Conservation (phyloP, 2,888 invertebrate genomes). For the Ferrisia virgata region DNA sequence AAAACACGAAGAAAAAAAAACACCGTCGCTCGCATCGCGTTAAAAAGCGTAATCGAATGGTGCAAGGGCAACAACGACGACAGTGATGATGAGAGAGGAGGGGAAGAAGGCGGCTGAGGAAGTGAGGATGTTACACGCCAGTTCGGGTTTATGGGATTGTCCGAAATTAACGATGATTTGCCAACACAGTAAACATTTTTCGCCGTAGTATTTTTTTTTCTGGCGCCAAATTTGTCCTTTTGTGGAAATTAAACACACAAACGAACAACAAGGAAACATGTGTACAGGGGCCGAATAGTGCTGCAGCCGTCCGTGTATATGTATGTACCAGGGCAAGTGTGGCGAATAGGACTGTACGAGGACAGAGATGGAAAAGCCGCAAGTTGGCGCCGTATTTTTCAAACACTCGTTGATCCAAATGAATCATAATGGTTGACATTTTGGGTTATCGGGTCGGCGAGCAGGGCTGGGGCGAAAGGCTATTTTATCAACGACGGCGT, state of each 20-base stretch:
- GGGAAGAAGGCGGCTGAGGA: neutral
- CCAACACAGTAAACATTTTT: conserved; percentile 22
- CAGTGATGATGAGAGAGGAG: neutral
- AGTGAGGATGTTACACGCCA: neutral
- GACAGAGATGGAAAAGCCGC: neutral
- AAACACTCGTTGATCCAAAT: conserved; percentile 10
- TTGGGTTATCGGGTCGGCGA: neutral
- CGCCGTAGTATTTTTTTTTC: neutral
- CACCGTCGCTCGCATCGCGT: too few relatives aligned
- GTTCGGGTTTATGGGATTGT: neutral
- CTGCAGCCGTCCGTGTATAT: too few relatives aligned
- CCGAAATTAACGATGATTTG: conserved; percentile 19
- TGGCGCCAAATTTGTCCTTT: conserved; percentile 28
- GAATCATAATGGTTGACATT: conserved; percentile 29
- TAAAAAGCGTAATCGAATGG: too few relatives aligned
- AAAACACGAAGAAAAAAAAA: too few relatives aligned
- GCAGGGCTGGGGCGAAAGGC: neutral
- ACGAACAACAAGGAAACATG: conserved; percentile 7
- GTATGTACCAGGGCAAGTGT: too few relatives aligned
- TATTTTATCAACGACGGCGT: neutral
- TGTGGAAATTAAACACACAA: conserved; percentile 20
- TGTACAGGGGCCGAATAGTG: neutral
- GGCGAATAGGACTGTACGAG: too few relatives aligned
- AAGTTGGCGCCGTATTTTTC: conserved; percentile 11
- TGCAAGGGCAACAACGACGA: too few relatives aligned